Conservation (phyloP, 2,113 vertebrate species). For the Sturnus vulgaris region DNA sequence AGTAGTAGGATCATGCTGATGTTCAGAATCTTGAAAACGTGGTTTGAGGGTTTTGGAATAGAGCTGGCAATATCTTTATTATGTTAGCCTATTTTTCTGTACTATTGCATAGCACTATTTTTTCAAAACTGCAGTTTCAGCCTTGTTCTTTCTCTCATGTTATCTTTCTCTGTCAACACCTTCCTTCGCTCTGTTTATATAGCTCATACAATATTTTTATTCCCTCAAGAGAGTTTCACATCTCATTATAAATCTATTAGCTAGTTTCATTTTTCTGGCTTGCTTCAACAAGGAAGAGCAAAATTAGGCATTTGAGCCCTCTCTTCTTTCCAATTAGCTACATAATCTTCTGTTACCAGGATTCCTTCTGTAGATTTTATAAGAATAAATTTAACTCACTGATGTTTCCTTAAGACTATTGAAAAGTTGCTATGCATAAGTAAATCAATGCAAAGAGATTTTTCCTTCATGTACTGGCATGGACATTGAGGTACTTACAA, state of each 20-base stretch:
- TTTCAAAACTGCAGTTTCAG: neutral
- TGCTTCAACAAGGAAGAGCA: neutral
- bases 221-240: neutral
- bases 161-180: neutral
- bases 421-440: neutral
- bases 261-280: neutral
- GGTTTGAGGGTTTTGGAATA: neutral
- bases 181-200: neutral
- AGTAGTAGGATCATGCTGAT: neutral
- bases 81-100: neutral
- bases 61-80: neutral
- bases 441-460: neutral
- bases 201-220: constrained; percentile 30
- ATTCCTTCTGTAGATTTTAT: neutral
- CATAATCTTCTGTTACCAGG: neutral
- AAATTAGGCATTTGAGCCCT: neutral
- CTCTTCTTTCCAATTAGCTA: neutral
- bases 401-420: neutral
- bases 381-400: neutral
- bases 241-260: neutral
- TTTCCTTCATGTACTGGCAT: neutral
- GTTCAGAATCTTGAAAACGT: neutral
- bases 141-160: neutral
- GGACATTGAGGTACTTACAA: neutral
- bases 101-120: neutral